Base-by-base conservation (phyloP, 92 coral and sea anemone species). In the Phymanthus crucifer region DNA sequence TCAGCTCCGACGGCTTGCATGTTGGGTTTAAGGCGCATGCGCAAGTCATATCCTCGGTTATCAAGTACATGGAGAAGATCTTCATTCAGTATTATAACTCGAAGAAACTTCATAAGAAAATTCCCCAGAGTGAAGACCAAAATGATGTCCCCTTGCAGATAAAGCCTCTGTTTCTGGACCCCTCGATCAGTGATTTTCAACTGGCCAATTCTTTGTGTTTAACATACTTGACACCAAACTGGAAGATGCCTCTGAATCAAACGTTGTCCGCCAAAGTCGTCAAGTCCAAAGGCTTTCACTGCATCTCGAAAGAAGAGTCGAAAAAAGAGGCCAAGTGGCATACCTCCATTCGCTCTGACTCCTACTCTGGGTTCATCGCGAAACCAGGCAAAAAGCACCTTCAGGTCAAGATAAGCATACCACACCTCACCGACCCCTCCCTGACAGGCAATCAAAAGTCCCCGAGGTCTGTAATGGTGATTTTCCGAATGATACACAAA, bases 301-400 rank as follows among this genome's bases (percentile, higher is more conserved):
- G 48, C 11, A 45, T 87, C 11, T 73, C 56, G n/a, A 70, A 34
- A 32, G 72, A 43, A 34, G 75, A 85, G 12, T 58, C 47, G 36
- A 64, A 64, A 9, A 36, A 71, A 27, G 85, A 83, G 14, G 74
- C 87, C n/a, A 38, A 61, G 8, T 61, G 69, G 68, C 73, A 67
- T 19, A 21, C 64, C 11, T 48, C 64, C 38, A 29, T 32, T 6
- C 91, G 97, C 68, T 76, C 81, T 0, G 97, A 92, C 17, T 85
- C 97, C 19, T 81, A 78, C 70, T 85, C 90, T 21, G 97, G 97
- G 13, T 92, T 91, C 93, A 24, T 54, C 35, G 83, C 93, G 0
- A 32, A 40, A 19, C 70, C 83, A 18, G 78, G 74, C 9, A 74
- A 85, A 4, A 83, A 89, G 6, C 23, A 56, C 0, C 75, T 92